Conservation (phyloP, 2,797 vertebrate species). For the Lutjanus argentimaculatus region DNA sequence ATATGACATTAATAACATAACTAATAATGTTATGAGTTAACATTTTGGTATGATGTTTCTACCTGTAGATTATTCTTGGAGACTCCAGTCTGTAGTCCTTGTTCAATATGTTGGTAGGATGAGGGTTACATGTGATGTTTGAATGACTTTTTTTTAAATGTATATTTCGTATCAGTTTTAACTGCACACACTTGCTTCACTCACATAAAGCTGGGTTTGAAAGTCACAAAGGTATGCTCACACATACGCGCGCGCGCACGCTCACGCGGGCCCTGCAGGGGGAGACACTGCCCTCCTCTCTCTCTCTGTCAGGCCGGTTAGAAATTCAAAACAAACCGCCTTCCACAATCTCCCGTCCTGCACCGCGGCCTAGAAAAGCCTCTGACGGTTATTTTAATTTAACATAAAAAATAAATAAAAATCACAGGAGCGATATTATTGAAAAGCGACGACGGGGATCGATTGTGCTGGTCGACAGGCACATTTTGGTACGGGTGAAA, state of each 20-base stretch:
- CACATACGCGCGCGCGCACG: conserved; percentile 1
- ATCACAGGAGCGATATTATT: conserved; percentile 73
- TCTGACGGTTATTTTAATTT: conserved; percentile 81
- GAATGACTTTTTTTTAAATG: background rate
- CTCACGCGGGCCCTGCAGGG: conserved; percentile 22
- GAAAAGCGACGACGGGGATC: background rate
- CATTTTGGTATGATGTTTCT: no score
- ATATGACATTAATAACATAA: no score
- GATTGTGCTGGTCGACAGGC: conserved; percentile 39
- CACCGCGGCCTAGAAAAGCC: conserved; percentile 78
- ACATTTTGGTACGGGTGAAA: conserved; percentile 57
- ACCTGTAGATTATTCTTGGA: no score
- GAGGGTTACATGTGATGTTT: background rate
- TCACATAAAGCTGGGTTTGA: background rate
- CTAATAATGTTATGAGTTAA: no score
- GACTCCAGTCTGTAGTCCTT: no score
- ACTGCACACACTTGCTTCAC: no score
- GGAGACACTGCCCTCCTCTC: conserved; percentile 45
- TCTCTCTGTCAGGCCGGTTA: conserved; percentile 47
- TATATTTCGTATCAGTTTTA: background rate
- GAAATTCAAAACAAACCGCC: conserved; percentile 85
- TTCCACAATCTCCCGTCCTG: conserved; percentile 79
- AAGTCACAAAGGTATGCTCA: background rate
- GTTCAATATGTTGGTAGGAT: no score
- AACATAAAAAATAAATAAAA: conserved; percentile 84